Base-by-base conservation (phyloP, 2,888 invertebrate genomes). In the Heliconius ismenius region DNA sequence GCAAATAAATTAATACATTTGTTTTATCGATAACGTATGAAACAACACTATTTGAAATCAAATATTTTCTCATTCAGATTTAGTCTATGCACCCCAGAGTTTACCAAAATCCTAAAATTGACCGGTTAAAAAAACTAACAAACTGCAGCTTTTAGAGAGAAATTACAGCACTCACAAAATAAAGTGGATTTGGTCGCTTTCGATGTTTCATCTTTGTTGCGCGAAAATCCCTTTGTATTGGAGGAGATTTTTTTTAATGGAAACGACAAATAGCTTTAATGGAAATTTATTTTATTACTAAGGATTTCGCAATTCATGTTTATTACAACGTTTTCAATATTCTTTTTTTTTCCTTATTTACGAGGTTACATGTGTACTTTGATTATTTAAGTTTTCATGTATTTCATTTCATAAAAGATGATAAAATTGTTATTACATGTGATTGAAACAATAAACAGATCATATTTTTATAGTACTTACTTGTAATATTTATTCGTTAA, bases 81-180 rank as follows among this genome's bases (percentile, higher is more conserved):
- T 63, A 15, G 43, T 24, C 54, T 63, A 73, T 49, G 67, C 24
- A 73, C 18, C 68, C 67, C 68, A 73, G 75, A 76, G 67, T 72
- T 74, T 74, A 67, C 69, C 60, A 62, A 70, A 78, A 73, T 75
- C 58, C 72, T 73, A 73, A 54, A 76, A 77, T 75, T 73, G 75
- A 64, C 64, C 65, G 69, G 63, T 67, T 70, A 49, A 78, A 88
- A 84, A 85, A 83, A 85, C 83, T 85, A 85, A 84, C 85, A 84
- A 85, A 87, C 86, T 86, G 83, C 84, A 83, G 83, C 86, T 86
- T 86, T 86, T 86, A 86, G 81, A 83, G 81, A 84, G 84, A 84
- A 83, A 85, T 86, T 86, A 86, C 84, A 82, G 83, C 83, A 84
- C 83, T 84, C 83, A 83, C 83, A 84, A 85, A 87, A 86, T 78